These are phyloP conservation scores for Ataeniobius toweri DNA, from an alignment of 2,797 vertebrate species.

Conservation along the genomic window DNA sequence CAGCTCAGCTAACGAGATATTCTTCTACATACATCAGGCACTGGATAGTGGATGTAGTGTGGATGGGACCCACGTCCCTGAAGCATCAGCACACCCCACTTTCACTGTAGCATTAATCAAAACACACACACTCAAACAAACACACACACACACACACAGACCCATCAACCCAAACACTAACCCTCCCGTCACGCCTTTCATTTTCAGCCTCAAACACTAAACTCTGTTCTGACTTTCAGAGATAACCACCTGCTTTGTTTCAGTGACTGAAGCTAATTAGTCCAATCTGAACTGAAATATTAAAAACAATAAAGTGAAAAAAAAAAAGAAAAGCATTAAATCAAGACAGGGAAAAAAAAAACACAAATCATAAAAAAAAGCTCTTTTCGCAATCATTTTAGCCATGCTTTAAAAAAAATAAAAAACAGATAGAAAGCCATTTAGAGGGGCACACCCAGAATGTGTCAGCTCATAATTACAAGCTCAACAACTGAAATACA, in stretches of 20 bases:
- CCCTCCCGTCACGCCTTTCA: slow-evolving; percentile 57
- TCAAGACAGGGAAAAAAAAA: slow-evolving; percentile 42
- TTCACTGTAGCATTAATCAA: slow-evolving; percentile 74
- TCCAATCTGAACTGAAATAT: slow-evolving; percentile 58
- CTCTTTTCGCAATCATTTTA: slow-evolving; percentile 77
- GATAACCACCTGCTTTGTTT: slow-evolving; percentile 46
- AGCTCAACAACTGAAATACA: slow-evolving; percentile 74
- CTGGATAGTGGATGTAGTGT: slow-evolving; percentile 79
- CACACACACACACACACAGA: slow-evolving; percentile 52
- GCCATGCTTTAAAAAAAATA: slow-evolving; percentile 76
- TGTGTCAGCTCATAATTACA: slow-evolving; percentile 82
- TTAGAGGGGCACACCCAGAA: slow-evolving; percentile 84
- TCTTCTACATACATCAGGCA: slow-evolving; percentile 83
- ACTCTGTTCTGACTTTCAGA: slow-evolving; percentile 58
- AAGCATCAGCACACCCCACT: slow-evolving; percentile 76
- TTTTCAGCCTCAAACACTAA: slow-evolving; percentile 52
- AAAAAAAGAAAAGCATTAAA: slow-evolving; percentile 51
- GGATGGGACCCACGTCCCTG: slow-evolving; percentile 69
- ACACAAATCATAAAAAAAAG: slow-evolving; percentile 76
- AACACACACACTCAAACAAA: slow-evolving; percentile 41
- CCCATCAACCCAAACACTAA: slow-evolving; percentile 59
- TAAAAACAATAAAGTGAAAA: slow-evolving; percentile 56
- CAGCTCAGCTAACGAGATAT: slow-evolving; percentile 78
- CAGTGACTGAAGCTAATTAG: slow-evolving; percentile 66
- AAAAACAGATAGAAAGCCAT: slow-evolving; percentile 71